Base-by-base conservation (phyloP, 2,888 invertebrate genomes). In the Phlogophora meticulosa region DNA sequence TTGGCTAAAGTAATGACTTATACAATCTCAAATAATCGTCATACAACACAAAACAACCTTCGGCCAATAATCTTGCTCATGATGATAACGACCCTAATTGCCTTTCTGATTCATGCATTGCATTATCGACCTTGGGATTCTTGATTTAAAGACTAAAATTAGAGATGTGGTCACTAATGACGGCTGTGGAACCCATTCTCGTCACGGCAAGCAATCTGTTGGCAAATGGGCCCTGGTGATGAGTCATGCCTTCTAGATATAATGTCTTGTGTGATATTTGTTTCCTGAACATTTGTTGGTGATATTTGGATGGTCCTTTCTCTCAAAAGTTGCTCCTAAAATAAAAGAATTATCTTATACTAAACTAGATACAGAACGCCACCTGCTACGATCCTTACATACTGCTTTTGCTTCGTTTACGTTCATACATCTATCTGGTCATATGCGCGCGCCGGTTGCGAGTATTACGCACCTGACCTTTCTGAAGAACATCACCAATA, bases 61-160 rank as follows among this genome's bases (percentile, higher is more conserved):
- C 63, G 59, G 73, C 68, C 72, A 78, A 77, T 74, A 76, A 82
- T 73, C 70, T 82, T 73, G 52, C 72, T 82, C 70, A 66, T 80
- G 60, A 76, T 76, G 72, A 76, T 83, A 83, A 80, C 72, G 80
- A 72, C 76, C 73, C 78, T 80, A 80, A 83, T 83, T 78, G 73
- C 75, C 67, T 68, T 51, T 72, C 43, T 36, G 52, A 36, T 57
- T 49, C 56, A 28, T 36, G 45, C 58, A 58, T 63, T 65, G 58
- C 55, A 69, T 68, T 72, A 15, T 63, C 56, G 61, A 71, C 81
- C 76, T 78, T 82, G 63, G 3, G 0, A 0, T 7, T 68, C 48
- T 48, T 42, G 51, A 42, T 43, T 61, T 74, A 76, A 63, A 60
- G 78, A 43, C 48, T 61, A 70, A 70, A 77, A 69, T 81, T 71